Evolutionary conservation across 2,888 invertebrate species (phyloP).

Genomic region (Ariolimax columbianus): DNA sequence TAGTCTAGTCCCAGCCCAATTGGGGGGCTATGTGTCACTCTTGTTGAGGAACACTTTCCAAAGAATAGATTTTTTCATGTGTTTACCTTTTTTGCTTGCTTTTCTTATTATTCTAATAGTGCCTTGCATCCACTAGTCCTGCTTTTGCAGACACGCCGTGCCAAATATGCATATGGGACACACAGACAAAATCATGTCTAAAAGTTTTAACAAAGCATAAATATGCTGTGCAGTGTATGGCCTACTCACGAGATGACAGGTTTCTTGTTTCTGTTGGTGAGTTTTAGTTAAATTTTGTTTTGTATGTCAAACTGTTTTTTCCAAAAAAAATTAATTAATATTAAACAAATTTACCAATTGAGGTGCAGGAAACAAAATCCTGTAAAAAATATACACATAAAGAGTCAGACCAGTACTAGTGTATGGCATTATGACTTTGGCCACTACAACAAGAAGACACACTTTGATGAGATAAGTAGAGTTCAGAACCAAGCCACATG

Average conservation of each 20-base stretch:
- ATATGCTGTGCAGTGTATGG: slow-evolving; percentile 71
- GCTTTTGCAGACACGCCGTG: slow-evolving; percentile 67
- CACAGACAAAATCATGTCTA: slow-evolving; percentile 67
- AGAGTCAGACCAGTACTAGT: no score
- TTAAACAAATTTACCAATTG: no score
- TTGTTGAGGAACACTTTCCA: neutral
- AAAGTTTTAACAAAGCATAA: slow-evolving; percentile 72
- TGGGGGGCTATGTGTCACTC: neutral
- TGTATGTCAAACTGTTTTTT: no score
- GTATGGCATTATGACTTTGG: no score
- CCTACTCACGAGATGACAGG: slow-evolving; percentile 76
- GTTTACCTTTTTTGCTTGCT: neutral
- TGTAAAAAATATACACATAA: no score
- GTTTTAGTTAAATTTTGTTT: slow-evolving; percentile 42
- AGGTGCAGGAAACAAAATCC: no score
- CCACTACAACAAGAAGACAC: no score
- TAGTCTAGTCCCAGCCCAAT: no score
- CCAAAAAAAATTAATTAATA: no score
- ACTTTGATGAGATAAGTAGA: no score
- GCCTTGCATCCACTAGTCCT: slow-evolving; percentile 76
- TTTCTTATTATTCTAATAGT: slow-evolving; percentile 60
- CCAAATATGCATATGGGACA: slow-evolving; percentile 77
- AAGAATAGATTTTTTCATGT: neutral
- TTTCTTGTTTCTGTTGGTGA: slow-evolving; percentile 76
- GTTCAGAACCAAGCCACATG: no score